A percentile compares a stretch with the other conserved stretches of the same genome.
phyloP scores from a whole-genome alignment of 1,140 invertebrate species.

The Drosophila setifemur region DNA sequence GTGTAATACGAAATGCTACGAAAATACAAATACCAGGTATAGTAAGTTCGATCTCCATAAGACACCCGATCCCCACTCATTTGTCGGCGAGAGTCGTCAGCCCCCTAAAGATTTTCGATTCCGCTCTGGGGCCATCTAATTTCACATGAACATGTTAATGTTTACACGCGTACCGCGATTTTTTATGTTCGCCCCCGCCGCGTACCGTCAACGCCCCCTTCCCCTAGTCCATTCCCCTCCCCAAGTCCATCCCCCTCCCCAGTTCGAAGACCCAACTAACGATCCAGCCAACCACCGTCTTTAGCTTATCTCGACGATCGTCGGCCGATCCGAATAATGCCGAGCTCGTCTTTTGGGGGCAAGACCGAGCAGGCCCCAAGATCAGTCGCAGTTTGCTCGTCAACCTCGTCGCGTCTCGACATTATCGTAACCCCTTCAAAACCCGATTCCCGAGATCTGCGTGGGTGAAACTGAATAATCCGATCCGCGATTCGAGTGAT shows the following conservation, averaged over 20 bases:
- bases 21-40: background rate
- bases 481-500: background rate
- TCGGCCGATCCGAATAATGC: constrained; percentile 21
- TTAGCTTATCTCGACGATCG: constrained; percentile 67
- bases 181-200: constrained; percentile 67
- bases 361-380: constrained; percentile 42
- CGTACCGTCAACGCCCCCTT: constrained; percentile 25
- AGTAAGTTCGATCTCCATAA: background rate
- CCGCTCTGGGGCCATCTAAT: constrained; percentile 55
- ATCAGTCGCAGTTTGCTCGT: constrained; percentile 72
- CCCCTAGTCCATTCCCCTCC: background rate
- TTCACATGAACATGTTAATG: constrained; percentile 81
- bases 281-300: constrained; percentile 58
- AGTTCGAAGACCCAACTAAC: constrained; percentile 11
- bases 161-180: constrained; percentile 79
- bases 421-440: background rate
- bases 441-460: constrained; percentile 4
- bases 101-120: constrained; percentile 20
- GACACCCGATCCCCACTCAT: background rate
- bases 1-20: too few relatives aligned
- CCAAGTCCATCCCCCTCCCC: constrained; percentile 2
- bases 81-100: constrained; percentile 23
- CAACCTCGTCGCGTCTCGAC: constrained; percentile 51
- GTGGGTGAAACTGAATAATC: background rate
- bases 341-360: constrained; percentile 52